A percentile compares a stretch with the other conserved stretches of the same genome.
Evolutionary conservation across 2,113 vertebrate species (phyloP).

Genomic region (Cyrtonyx montezumae): DNA sequence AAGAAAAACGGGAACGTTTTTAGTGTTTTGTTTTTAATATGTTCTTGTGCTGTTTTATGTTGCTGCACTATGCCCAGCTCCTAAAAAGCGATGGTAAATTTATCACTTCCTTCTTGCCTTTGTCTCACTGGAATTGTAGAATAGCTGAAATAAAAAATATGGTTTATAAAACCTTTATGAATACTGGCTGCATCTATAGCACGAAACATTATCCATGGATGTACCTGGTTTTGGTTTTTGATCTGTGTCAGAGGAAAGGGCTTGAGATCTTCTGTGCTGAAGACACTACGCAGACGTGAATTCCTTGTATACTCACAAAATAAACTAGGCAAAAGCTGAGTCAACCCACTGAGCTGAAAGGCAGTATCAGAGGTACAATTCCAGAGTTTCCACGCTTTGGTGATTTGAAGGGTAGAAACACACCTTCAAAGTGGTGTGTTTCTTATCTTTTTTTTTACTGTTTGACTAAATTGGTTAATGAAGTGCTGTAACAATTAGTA

Average conservation of each 20-base stretch:
- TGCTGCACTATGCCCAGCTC: not conserved
- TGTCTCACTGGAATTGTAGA: not conserved
- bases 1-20: not conserved
- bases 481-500: not conserved
- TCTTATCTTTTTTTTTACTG: not conserved
- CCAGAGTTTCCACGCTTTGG: not conserved
- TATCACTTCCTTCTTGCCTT: not conserved
- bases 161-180: not conserved
- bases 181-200: accelerated
- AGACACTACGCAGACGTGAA: not conserved
- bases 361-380: not conserved
- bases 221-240: not conserved
- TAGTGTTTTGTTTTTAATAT: not conserved
- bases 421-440: not conserved
- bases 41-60: accelerated
- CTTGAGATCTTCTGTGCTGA: not conserved
- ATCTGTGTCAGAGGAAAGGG: not conserved
- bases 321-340: not conserved
- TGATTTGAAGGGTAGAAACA: not conserved
- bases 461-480: not conserved
- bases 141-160: not conserved
- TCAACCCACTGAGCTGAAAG: not conserved
- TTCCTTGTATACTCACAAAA: not conserved
- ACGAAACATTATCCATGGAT: not conserved
- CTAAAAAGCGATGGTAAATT: not conserved